Conservation (phyloP, 2,797 vertebrate species). For the Staurois parvus region DNA sequence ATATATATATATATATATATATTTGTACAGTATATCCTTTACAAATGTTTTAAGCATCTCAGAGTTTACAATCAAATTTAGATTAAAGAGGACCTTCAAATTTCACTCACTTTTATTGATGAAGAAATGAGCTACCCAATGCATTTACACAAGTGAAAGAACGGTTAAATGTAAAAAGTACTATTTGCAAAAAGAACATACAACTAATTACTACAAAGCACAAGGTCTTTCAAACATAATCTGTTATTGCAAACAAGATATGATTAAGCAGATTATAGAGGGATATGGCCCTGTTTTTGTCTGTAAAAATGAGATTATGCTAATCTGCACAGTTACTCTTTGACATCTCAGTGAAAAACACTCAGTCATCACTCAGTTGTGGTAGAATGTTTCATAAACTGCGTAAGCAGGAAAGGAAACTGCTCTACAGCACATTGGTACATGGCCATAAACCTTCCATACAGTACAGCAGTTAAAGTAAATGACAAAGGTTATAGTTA, state of each 20-base stretch:
- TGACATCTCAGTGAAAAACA: conserved; percentile 21
- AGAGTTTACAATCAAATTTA: too few relatives aligned
- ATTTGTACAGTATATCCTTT: too few relatives aligned
- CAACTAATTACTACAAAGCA: not conserved
- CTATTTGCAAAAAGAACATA: not conserved
- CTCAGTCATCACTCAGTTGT: conserved; percentile 8
- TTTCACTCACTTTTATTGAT: not conserved
- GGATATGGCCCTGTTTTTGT: conserved; percentile 39
- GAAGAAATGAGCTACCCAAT: not conserved
- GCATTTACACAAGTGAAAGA: not conserved
- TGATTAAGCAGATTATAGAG: conserved; percentile 7
- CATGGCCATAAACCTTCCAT: not conserved
- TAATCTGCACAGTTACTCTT: conserved; percentile 41
- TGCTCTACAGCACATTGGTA: not conserved
- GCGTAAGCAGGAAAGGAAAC: conserved; percentile 23
- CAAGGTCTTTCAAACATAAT: conserved; percentile 5
- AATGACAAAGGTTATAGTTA: not conserved
- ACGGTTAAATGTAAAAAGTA: not conserved
- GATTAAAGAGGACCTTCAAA: too few relatives aligned
- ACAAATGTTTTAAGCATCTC: too few relatives aligned
- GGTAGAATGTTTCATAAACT: conserved; percentile 4
- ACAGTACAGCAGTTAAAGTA: not conserved
- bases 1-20: too few relatives aligned
- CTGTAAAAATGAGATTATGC: conserved; percentile 30
- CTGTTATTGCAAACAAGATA: conserved; percentile 41